Percentiles rank a stretch among this genome's conserved stretches.
Conservation (phyloP, 2,797 vertebrate species). For the Premnoplex brunnescens region DNA sequence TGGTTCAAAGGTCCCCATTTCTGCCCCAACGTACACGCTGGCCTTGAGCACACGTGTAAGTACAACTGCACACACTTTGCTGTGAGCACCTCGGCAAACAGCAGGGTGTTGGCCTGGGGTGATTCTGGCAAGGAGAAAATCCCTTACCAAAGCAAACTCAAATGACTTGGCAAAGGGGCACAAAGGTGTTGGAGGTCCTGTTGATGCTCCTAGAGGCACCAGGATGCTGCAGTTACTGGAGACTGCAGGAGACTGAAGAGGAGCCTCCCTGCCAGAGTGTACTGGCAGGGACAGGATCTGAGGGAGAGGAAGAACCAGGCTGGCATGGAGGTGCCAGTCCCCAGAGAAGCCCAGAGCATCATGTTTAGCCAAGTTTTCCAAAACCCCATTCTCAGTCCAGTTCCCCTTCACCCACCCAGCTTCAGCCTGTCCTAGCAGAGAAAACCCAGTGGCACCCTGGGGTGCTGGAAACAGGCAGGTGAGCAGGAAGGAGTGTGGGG, state of each 20-base stretch:
- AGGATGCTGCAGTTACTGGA: background rate
- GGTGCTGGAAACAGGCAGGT: background rate
- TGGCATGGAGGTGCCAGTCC: background rate
- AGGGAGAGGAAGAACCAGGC: background rate
- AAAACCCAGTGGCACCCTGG: background rate
- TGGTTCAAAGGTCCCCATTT: background rate
- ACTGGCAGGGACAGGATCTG: background rate
- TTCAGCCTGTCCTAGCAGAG: background rate
- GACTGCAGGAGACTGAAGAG: background rate
- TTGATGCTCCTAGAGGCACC: background rate
- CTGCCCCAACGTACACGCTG: accelerated
- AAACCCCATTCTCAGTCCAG: accelerated
- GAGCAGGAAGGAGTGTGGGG: background rate
- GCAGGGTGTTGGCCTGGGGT: accelerated
- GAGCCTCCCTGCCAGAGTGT: accelerated
- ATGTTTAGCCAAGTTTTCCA: background rate
- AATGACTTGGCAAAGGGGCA: background rate
- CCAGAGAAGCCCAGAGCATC: background rate
- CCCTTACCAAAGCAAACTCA: background rate
- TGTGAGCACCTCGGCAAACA: accelerated
- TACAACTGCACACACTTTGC: accelerated
- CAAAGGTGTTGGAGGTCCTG: background rate
- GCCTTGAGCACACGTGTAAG: background rate
- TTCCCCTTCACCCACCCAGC: background rate
- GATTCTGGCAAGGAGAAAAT: background rate